Conservation (phyloP, 2,888 invertebrate species). For the Nephrotoma appendiculata region DNA sequence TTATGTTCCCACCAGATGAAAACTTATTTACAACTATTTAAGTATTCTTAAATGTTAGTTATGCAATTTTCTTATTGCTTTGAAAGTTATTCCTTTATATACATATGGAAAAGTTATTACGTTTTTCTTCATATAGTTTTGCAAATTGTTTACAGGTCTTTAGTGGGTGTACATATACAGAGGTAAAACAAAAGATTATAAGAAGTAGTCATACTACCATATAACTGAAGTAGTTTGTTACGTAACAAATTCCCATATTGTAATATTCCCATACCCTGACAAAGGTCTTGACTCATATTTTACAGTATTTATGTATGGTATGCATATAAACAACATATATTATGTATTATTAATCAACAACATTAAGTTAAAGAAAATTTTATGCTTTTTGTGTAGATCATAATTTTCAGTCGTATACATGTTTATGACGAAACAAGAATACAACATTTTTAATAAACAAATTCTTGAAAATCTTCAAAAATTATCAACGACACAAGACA, state of each 20-base stretch:
- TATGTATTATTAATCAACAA: background rate
- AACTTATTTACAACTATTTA: background rate
- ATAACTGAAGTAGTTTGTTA: background rate
- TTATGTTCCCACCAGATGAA: background rate
- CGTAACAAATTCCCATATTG: background rate
- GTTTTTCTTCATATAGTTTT: background rate
- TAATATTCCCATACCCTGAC: background rate
- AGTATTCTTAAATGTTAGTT: background rate
- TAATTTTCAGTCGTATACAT: background rate
- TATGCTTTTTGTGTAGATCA: background rate
- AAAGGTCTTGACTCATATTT: background rate
- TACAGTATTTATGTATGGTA: background rate
- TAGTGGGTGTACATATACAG: background rate
- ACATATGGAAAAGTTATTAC: background rate
- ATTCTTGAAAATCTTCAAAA: background rate
- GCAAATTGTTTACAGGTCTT: background rate
- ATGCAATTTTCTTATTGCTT: background rate
- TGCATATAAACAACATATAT: background rate
- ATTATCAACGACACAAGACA: background rate
- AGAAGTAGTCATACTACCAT: background rate
- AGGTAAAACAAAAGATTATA: background rate
- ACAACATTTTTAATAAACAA: background rate
- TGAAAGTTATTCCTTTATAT: background rate
- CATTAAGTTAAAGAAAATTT: background rate
- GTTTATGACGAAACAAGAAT: background rate